Percentiles rank a stretch among this genome's conserved stretches.
Evolutionary conservation across 2,888 invertebrate species (phyloP).

Genomic region (Amiota minor): DNA sequence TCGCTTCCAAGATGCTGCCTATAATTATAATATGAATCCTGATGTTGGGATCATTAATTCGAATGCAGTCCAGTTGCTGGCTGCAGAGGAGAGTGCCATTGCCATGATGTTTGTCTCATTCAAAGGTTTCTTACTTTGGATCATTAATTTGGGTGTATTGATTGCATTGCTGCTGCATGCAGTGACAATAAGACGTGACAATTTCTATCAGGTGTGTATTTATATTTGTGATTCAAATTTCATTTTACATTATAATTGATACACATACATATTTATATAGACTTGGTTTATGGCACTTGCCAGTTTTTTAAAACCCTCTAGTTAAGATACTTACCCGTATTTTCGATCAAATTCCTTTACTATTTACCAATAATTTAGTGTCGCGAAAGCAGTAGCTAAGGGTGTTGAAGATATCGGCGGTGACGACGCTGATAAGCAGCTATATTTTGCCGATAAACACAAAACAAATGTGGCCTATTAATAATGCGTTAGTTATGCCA

Average conservation of each 20-base stretch:
- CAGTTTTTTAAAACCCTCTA: neutral
- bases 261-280: no score
- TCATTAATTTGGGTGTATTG: slow-evolving; percentile 69
- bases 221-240: no score
- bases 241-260: no score
- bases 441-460: neutral
- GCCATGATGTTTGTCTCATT: slow-evolving; percentile 72
- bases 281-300: neutral
- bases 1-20: slow-evolving; percentile 57
- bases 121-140: slow-evolving; percentile 74
- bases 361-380: no score
- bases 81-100: slow-evolving; percentile 66
- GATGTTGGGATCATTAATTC: slow-evolving; percentile 50
- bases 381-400: no score
- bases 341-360: no score
- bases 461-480: neutral
- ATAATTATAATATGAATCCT: slow-evolving; percentile 49
- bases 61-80: slow-evolving; percentile 58
- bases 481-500: neutral
- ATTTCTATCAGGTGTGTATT: slow-evolving; percentile 51
- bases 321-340: no score
- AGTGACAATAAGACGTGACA: slow-evolving; percentile 53
- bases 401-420: no score
- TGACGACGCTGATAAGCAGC: slow-evolving; percentile 1
- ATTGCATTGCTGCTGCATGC: slow-evolving; percentile 57